Percentiles rank a stretch among this genome's conserved stretches.
These are phyloP conservation scores for Lycopodina hypogea DNA, from an alignment of 37 sponge, comb jelly and placozoan genomes.

Conservation along the genomic window DNA sequence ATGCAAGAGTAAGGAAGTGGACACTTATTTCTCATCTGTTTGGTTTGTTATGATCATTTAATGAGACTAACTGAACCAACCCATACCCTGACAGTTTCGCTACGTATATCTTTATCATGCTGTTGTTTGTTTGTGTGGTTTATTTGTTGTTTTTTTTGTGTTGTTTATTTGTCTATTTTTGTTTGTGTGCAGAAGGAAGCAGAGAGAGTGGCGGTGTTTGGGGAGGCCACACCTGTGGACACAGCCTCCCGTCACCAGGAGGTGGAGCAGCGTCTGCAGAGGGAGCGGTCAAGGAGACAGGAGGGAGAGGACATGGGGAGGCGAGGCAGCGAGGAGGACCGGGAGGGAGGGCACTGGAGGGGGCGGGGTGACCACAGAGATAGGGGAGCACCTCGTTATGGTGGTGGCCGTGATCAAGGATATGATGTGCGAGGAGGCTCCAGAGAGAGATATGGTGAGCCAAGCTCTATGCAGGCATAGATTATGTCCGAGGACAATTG, in stretches of 20 bases:
- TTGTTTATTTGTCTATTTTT: background rate
- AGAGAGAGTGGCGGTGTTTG: slow-evolving; percentile 55
- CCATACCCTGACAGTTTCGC: too few relatives aligned
- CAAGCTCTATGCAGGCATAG: background rate
- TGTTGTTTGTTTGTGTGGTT: too few relatives aligned
- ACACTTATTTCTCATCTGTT: too few relatives aligned
- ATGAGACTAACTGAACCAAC: too few relatives aligned
- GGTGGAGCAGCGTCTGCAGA: slow-evolving; percentile 32
- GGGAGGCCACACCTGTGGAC: slow-evolving; percentile 82
- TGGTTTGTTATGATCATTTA: too few relatives aligned
- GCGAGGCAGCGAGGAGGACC: background rate
- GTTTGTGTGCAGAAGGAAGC: background rate
- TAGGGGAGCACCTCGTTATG: too few relatives aligned
- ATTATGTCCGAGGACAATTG: background rate
- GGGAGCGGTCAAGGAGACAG: background rate
- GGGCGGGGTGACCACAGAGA: background rate
- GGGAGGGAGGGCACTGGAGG: background rate
- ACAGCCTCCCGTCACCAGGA: slow-evolving; percentile 51
- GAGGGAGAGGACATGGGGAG: background rate
- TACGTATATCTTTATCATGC: too few relatives aligned
- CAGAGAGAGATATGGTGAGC: slow-evolving; percentile 1
- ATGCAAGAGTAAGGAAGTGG: too few relatives aligned
- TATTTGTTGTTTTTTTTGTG: too few relatives aligned
- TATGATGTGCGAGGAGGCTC: background rate
- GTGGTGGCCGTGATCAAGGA: background rate